Conservation (phyloP, 2,888 invertebrate genomes). For the Sphaerophoria rueppellii region DNA sequence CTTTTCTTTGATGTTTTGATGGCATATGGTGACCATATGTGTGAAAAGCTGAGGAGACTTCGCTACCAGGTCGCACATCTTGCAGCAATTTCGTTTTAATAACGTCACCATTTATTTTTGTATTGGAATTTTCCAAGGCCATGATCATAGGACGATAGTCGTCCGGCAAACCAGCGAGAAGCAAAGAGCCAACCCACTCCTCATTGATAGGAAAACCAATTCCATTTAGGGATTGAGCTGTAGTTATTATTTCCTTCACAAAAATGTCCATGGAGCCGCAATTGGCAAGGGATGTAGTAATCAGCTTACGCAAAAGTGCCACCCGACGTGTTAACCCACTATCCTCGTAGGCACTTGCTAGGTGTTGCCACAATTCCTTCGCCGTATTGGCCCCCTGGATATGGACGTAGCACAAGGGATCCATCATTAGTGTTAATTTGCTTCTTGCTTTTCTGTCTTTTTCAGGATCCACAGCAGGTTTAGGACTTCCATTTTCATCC, state of each 20-base stretch:
- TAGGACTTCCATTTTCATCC: not conserved
- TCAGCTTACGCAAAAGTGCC: too few relatives aligned
- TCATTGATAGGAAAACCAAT: not conserved
- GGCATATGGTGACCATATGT: not conserved
- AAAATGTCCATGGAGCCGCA: not conserved
- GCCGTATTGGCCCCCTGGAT: too few relatives aligned
- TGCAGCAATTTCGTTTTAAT: not conserved
- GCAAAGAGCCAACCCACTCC: slow-evolving; percentile 10
- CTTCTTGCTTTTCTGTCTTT: too few relatives aligned
- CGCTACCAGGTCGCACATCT: not conserved
- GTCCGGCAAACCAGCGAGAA: slow-evolving; percentile 5
- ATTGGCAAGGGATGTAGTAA: too few relatives aligned
- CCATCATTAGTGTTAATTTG: too few relatives aligned
- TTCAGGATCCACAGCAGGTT: too few relatives aligned
- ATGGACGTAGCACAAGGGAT: too few relatives aligned
- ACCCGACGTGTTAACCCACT: too few relatives aligned
- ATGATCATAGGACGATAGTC: not conserved
- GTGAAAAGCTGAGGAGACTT: too few relatives aligned
- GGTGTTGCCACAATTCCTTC: too few relatives aligned
- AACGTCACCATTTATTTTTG: not conserved
- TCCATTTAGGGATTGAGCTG: not conserved
- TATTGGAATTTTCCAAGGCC: not conserved
- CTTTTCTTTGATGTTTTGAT: not conserved
- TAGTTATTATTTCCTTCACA: not conserved
- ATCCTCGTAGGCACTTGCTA: too few relatives aligned